Evolutionary conservation across 2,113 vertebrate genomes (phyloP).

Genomic region (Corythoichthys haematopterus): DNA sequence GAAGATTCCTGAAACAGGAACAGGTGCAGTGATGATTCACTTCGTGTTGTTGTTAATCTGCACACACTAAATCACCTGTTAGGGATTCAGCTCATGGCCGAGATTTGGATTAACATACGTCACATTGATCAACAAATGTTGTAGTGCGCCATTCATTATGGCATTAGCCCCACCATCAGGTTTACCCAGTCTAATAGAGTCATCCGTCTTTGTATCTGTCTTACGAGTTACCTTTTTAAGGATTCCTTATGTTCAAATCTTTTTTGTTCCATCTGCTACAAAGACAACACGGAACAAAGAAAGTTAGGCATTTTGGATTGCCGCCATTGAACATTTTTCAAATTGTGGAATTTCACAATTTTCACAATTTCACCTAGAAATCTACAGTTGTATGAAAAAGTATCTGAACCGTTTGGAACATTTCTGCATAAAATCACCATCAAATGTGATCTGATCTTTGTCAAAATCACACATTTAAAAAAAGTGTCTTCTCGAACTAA

Average conservation of each 20-base stretch:
- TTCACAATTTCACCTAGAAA: too few relatives aligned
- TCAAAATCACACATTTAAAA: too few relatives aligned
- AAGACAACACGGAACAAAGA: background rate
- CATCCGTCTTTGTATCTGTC: constrained; percentile 54
- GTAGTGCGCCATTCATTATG: constrained; percentile 49
- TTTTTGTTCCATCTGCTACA: background rate
- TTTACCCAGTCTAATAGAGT: constrained; percentile 55
- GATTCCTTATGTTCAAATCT: constrained; percentile 3
- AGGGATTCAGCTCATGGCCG: constrained; percentile 55
- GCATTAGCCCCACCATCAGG: constrained; percentile 51
- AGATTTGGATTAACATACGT: constrained; percentile 60
- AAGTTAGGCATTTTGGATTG: background rate
- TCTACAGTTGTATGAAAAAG: too few relatives aligned
- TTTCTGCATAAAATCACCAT: too few relatives aligned
- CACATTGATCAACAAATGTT: constrained; percentile 60
- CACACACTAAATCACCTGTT: constrained; percentile 39
- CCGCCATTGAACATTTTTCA: background rate
- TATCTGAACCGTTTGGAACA: too few relatives aligned
- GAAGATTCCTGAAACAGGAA: constrained; percentile 28
- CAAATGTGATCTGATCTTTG: too few relatives aligned
- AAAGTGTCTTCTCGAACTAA: too few relatives aligned
- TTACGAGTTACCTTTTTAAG: constrained; percentile 25
- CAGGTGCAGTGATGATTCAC: constrained; percentile 41
- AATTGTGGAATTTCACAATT: too few relatives aligned
- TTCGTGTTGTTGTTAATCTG: constrained; percentile 50